A percentile compares a stretch with the other conserved stretches of the same genome.
phyloP scores from a whole-genome alignment of 2,888 invertebrate species.

The Spodoptera littoralis region DNA sequence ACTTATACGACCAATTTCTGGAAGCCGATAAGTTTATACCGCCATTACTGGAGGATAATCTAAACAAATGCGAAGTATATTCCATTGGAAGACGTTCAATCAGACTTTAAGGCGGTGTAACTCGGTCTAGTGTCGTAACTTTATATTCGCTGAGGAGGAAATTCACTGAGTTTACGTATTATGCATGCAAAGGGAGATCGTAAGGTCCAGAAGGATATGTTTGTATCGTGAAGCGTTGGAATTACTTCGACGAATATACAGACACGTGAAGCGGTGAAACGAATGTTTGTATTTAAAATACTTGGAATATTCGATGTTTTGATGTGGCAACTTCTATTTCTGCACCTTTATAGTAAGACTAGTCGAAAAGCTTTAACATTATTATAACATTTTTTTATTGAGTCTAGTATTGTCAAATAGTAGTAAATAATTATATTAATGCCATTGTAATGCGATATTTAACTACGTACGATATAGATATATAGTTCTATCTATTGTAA shows the following conservation, averaged over 20 bases:
- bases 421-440: no score
- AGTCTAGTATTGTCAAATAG: no score
- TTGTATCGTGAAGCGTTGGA: slow-evolving; percentile 40
- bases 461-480: no score
- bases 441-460: no score
- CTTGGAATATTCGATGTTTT: not conserved
- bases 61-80: slow-evolving; percentile 74
- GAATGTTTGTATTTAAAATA: not conserved
- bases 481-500: no score
- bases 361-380: no score
- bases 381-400: no score
- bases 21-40: slow-evolving; percentile 62
- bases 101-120: slow-evolving; percentile 71
- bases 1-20: slow-evolving; percentile 58
- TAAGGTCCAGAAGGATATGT: slow-evolving; percentile 68
- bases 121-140: slow-evolving; percentile 71
- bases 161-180: slow-evolving; percentile 74
- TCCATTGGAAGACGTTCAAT: slow-evolving; percentile 72
- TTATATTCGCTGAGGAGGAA: slow-evolving; percentile 78
- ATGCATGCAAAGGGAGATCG: slow-evolving; percentile 77
- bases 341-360: no score
- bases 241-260: slow-evolving; percentile 35
- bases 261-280: slow-evolving; percentile 10
- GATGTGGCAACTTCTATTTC: no score
- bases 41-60: slow-evolving; percentile 71